Conservation (phyloP, 2,113 vertebrate genomes). For the Ptilonorhynchus violaceus region DNA sequence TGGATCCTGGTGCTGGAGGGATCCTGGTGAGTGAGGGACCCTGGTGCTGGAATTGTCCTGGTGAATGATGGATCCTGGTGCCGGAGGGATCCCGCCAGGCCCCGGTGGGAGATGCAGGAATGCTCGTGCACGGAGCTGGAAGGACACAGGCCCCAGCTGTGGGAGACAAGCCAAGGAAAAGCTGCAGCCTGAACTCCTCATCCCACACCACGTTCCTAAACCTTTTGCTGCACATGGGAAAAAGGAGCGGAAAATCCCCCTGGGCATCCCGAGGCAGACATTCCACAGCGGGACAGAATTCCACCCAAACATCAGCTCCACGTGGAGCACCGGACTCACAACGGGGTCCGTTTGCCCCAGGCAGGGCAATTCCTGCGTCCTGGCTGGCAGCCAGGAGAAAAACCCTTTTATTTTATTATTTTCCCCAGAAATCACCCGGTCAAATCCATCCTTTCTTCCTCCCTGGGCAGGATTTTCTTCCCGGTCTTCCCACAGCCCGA, state of each 20-base stretch:
- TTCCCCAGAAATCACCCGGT: background rate
- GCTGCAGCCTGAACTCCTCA: background rate
- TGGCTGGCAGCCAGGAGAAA: background rate
- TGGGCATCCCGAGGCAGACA: background rate
- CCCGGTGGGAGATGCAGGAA: background rate
- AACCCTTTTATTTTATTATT: background rate
- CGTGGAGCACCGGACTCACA: background rate
- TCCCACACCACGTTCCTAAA: background rate
- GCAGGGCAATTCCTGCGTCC: background rate
- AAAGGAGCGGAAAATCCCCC: background rate
- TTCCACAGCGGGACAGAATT: background rate
- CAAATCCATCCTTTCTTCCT: background rate
- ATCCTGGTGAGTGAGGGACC: background rate
- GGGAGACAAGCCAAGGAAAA: background rate
- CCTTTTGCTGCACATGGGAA: background rate
- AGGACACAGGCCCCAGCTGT: background rate
- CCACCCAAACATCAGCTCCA: background rate
- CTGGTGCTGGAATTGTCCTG: background rate
- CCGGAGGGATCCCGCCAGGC: no score
- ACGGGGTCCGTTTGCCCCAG: background rate
- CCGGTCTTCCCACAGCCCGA: background rate
- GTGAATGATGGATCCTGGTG: background rate
- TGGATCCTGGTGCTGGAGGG: background rate
- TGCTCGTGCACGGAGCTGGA: background rate
- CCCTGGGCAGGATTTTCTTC: background rate